Evolutionary conservation across 2,113 vertebrate species (phyloP).

Genomic region (Arothron firmamentum): DNA sequence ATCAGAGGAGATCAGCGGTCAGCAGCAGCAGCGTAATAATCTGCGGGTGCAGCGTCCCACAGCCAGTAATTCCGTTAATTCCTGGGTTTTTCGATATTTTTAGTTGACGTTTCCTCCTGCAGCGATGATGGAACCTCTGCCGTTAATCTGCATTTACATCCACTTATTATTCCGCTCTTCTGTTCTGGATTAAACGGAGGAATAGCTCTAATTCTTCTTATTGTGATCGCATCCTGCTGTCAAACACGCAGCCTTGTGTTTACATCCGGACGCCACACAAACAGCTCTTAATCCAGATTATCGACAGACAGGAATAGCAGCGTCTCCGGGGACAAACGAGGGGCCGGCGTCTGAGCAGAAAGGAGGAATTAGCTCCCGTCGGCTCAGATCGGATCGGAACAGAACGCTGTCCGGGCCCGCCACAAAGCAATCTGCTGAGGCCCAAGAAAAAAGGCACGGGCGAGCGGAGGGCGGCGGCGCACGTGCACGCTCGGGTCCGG

Average conservation of each 20-base stretch:
- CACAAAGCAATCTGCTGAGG: not conserved
- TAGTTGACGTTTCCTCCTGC: conserved; percentile 15
- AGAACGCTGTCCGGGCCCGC: not conserved
- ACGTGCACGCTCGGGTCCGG: too few species aligned
- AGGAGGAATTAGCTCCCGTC: conserved; percentile 40
- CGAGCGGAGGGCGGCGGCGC: not conserved
- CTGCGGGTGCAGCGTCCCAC: too few species aligned
- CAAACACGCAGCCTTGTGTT: conserved; percentile 22
- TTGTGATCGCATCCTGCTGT: conserved; percentile 31
- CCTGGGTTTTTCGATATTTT: conserved; percentile 15
- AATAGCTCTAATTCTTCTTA: conserved; percentile 18
- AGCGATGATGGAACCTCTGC: too few species aligned
- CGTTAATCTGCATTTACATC: conserved; percentile 33
- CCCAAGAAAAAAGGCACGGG: not conserved
- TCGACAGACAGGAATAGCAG: conserved; percentile 28
- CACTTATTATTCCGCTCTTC: conserved; percentile 19
- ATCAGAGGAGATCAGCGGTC: too few species aligned
- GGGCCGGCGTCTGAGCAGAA: conserved; percentile 9
- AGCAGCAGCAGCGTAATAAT: too few species aligned
- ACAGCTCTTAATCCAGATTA: conserved; percentile 51
- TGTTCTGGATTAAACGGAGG: conserved; percentile 23
- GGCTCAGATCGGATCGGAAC: conserved; percentile 19
- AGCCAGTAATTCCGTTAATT: not conserved
- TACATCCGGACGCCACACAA: conserved; percentile 31
- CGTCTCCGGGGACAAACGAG: not conserved